A percentile compares a stretch with the other conserved stretches of the same genome.
phyloP scores from a whole-genome alignment of 2,113 vertebrate genomes.

The Glaucidium brasilianum region DNA sequence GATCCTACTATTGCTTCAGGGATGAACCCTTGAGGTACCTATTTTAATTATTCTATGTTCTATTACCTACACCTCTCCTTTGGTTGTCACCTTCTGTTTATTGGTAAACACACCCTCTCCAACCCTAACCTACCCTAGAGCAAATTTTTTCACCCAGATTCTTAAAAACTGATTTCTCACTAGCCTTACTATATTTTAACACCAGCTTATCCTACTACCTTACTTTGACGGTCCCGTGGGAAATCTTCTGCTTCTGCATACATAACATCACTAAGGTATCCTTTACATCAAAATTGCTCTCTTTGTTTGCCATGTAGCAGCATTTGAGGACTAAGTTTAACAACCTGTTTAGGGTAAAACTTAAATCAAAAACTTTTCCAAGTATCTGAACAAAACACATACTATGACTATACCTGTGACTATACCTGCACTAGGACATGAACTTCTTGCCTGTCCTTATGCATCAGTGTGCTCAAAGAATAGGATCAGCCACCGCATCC shows the following conservation, averaged over 20 bases:
- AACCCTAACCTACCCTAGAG: neutral
- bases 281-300: neutral
- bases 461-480: neutral
- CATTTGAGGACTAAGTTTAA: neutral
- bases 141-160: neutral
- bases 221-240: neutral
- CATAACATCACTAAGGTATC: neutral
- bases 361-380: neutral
- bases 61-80: neutral
- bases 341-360: neutral
- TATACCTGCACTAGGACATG: neutral
- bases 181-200: neutral
- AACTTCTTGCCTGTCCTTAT: neutral
- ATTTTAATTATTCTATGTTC: neutral
- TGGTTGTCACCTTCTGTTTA: neutral
- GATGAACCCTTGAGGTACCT: neutral
- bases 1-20: neutral
- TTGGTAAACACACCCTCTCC: neutral
- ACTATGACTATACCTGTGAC: too few species aligned
- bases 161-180: neutral
- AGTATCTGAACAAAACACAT: neutral
- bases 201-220: neutral
- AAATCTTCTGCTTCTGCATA: neutral
- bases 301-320: neutral
- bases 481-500: neutral